Percentiles rank a stretch among this genome's conserved stretches.
Conservation (phyloP, 2,113 vertebrate genomes). For the Zingel zingel region DNA sequence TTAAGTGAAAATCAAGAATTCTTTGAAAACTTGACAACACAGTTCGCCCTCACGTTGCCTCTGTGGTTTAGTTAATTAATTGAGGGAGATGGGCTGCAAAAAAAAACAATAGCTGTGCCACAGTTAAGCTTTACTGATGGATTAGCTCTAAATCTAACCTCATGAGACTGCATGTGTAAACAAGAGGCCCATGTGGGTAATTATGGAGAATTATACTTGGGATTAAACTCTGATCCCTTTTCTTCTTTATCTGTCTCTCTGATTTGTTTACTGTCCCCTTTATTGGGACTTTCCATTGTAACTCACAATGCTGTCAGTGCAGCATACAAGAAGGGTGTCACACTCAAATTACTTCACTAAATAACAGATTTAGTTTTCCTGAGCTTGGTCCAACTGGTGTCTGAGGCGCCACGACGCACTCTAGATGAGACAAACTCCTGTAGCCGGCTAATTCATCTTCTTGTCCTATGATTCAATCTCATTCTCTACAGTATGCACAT, state of each 20-base stretch:
- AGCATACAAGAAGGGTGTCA: slow-evolving; percentile 6
- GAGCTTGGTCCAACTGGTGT: slow-evolving; percentile 27
- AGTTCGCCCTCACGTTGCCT: not conserved
- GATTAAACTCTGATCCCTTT: slow-evolving; percentile 64
- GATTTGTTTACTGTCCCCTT: slow-evolving; percentile 55
- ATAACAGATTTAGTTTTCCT: slow-evolving; percentile 40
- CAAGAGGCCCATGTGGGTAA: slow-evolving; percentile 67
- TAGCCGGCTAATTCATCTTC: slow-evolving; percentile 42
- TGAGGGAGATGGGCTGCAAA: not conserved
- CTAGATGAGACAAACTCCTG: slow-evolving; percentile 34
- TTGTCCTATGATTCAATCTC: slow-evolving; percentile 55
- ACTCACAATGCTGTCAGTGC: slow-evolving; percentile 2
- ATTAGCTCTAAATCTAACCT: slow-evolving; percentile 69
- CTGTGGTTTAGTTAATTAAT: slow-evolving; percentile 10
- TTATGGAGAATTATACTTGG: slow-evolving; percentile 59
- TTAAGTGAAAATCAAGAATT: not conserved
- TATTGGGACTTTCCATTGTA: slow-evolving; percentile 64
- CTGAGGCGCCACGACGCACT: slow-evolving; percentile 20
- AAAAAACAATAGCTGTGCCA: slow-evolving; percentile 23
- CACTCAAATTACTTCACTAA: slow-evolving; percentile 36
- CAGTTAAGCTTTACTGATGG: slow-evolving; percentile 64
- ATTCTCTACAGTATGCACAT: slow-evolving; percentile 23
- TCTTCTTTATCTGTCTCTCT: slow-evolving; percentile 48
- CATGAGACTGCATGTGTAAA: slow-evolving; percentile 74
- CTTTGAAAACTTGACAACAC: not conserved